phyloP scores from a whole-genome alignment of 2,888 invertebrate species.

The Taphrorychus bicolor region DNA sequence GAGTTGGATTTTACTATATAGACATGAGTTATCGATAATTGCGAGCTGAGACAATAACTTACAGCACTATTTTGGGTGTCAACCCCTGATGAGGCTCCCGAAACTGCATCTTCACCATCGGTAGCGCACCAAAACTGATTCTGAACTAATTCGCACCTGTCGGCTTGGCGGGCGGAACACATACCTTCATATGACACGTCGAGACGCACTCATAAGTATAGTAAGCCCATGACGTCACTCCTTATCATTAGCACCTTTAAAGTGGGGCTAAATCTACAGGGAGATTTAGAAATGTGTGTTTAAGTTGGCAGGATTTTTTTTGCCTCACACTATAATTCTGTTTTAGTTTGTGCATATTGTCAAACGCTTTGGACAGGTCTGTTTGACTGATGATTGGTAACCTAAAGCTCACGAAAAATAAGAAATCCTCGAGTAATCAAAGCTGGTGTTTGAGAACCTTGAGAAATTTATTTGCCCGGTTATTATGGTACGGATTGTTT shows the following conservation, averaged over 20 bases:
- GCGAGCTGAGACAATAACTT: no score
- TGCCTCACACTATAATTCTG: no score
- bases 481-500: constrained; percentile 18
- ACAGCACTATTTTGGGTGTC: no score
- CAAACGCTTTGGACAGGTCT: no score
- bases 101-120: neutral
- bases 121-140: constrained; percentile 22
- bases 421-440: no score
- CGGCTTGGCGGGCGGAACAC: constrained; percentile 47
- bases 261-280: constrained; percentile 46
- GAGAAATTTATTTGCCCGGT: constrained; percentile 23
- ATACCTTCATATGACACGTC: constrained; percentile 55
- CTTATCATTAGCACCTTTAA: constrained; percentile 55
- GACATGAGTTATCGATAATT: no score
- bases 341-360: no score
- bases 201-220: constrained; percentile 54
- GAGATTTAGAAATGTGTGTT: constrained; percentile 19
- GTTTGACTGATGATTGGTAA: no score
- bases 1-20: no score
- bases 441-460: constrained; percentile 11
- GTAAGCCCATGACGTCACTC: constrained; percentile 50
- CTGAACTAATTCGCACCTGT: constrained; percentile 42
- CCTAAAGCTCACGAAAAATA: no score
- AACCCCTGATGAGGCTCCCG: neutral
- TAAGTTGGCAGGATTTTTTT: no score